Evolutionary conservation across 2,888 invertebrate genomes (phyloP).

Genomic region (Venusia cambrica): DNA sequence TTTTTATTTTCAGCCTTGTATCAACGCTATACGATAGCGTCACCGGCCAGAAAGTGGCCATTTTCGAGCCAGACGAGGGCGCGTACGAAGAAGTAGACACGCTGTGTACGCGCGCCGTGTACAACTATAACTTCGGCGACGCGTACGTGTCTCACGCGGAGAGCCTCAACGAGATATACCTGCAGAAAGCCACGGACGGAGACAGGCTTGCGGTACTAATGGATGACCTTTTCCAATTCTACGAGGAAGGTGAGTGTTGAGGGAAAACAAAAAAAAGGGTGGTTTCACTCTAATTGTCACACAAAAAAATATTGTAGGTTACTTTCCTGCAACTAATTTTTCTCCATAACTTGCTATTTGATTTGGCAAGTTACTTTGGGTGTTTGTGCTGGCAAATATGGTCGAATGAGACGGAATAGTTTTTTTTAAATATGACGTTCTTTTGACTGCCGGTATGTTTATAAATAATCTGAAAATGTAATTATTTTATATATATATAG

Average conservation of each 20-base stretch:
- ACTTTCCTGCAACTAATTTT: no score
- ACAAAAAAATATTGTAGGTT: no score
- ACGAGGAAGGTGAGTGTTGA: slow-evolving; percentile 68
- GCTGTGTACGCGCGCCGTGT: slow-evolving; percentile 83
- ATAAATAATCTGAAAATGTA: no score
- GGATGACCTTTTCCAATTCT: slow-evolving; percentile 79
- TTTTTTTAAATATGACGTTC: no score
- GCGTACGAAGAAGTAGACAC: slow-evolving; percentile 73
- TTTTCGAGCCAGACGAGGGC: slow-evolving; percentile 77
- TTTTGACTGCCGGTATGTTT: no score
- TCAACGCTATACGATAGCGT: slow-evolving; percentile 82
- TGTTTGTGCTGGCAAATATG: no score
- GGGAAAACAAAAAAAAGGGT: no score
- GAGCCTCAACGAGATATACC: slow-evolving; percentile 81
- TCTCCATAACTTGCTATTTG: no score
- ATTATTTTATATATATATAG: no score
- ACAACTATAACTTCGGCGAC: slow-evolving; percentile 81
- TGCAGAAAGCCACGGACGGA: slow-evolving; percentile 79
- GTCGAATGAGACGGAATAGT: no score
- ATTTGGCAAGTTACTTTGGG: no score
- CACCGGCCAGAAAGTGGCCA: slow-evolving; percentile 68
- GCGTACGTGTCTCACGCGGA: slow-evolving; percentile 80
- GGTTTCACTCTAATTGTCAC: no score
- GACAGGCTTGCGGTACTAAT: slow-evolving; percentile 77
- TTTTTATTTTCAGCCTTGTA: slow-evolving; percentile 77